Conservation (phyloP, 2,888 invertebrate species). For the Perizoma affinitatum region DNA sequence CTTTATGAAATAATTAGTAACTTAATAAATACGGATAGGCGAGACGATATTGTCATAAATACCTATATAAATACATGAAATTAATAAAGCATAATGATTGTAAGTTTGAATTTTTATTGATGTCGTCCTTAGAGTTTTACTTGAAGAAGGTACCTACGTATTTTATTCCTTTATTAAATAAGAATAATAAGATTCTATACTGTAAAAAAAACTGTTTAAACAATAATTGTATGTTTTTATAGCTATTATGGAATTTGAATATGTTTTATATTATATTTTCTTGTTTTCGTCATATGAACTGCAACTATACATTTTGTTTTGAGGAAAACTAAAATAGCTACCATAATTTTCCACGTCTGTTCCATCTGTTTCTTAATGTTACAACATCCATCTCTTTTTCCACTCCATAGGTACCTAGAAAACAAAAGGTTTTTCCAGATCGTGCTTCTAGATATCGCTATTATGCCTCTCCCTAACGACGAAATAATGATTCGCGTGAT, state of each 20-base stretch:
- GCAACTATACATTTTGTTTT: slow-evolving; percentile 10
- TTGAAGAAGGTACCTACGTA: neutral
- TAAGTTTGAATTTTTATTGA: slow-evolving; percentile 74
- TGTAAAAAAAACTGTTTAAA: too few relatives aligned
- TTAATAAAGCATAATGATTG: slow-evolving; percentile 85
- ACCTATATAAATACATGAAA: slow-evolving; percentile 83
- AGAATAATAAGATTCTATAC: too few relatives aligned
- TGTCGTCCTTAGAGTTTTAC: slow-evolving; percentile 14
- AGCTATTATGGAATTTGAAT: too few relatives aligned
- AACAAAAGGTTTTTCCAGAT: slow-evolving; percentile 56
- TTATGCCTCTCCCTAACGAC: slow-evolving; percentile 78
- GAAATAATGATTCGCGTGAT: slow-evolving; percentile 83
- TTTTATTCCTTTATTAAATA: too few relatives aligned
- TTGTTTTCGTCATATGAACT: neutral
- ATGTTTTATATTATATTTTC: neutral
- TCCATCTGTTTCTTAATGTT: slow-evolving; percentile 31
- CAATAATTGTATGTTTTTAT: too few relatives aligned
- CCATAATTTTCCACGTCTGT: slow-evolving; percentile 26
- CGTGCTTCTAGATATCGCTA: slow-evolving; percentile 60
- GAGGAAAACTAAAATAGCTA: slow-evolving; percentile 24
- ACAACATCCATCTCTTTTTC: slow-evolving; percentile 36
- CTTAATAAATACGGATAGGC: slow-evolving; percentile 80
- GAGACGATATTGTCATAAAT: slow-evolving; percentile 86
- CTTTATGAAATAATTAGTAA: slow-evolving; percentile 83
- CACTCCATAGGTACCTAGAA: slow-evolving; percentile 32